These are phyloP conservation scores for Cephalopholis sonnerati DNA, from an alignment of 2,113 vertebrate genomes.

Conservation along the genomic window DNA sequence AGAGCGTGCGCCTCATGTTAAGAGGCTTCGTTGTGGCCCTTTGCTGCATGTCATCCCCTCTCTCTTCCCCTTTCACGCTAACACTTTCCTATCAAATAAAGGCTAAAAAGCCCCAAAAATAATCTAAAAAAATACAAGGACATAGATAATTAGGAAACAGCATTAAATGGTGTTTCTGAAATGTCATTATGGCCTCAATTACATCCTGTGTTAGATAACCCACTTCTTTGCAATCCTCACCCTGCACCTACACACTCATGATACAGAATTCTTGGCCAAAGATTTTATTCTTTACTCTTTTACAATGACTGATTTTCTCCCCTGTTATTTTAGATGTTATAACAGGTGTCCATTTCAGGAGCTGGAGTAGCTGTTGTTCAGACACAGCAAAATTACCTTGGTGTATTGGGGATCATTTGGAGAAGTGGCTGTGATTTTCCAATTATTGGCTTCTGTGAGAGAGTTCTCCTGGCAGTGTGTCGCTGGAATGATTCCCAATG, in stretches of 20 bases:
- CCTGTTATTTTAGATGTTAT: conserved; percentile 35
- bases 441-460: conserved; percentile 75
- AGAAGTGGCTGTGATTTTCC: conserved; percentile 75
- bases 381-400: conserved; percentile 67
- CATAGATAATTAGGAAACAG: background rate
- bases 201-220: background rate
- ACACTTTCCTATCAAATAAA: no score
- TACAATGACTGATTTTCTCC: background rate
- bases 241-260: background rate
- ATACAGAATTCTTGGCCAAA: background rate
- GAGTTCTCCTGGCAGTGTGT: conserved; percentile 44
- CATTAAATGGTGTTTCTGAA: background rate
- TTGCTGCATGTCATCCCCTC: no score
- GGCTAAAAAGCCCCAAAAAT: no score
- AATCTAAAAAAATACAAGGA: no score
- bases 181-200: background rate
- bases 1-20: no score
- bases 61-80: no score
- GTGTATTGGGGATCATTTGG: conserved; percentile 75
- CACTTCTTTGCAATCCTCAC: background rate
- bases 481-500: conserved; percentile 60
- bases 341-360: conserved; percentile 54
- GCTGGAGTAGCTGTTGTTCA: conserved; percentile 61
- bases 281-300: conserved; percentile 15
- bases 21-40: no score